Evolutionary conservation across 2,888 invertebrate species (phyloP), one percentile per base, ranked within the genome.

Genomic region (Scaptomyza polygonia): DNA sequence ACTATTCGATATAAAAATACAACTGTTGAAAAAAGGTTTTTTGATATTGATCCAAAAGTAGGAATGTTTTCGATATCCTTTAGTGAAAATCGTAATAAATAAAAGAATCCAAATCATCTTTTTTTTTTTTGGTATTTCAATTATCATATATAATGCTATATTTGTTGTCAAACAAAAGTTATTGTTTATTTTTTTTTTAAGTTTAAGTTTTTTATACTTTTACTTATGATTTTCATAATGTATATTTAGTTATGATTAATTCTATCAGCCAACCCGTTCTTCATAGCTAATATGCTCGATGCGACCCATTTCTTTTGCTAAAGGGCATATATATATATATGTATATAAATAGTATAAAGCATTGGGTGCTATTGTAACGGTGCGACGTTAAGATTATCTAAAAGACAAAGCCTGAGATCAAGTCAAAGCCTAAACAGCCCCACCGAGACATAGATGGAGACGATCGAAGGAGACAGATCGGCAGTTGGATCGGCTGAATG

Each of bases 361-460:
- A 44, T 69, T 87, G 86, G 88, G 86, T 83, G 80, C 73, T 61
- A 79, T 78, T 75, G 75, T 86, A 84, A 83, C 88, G 80, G 83
- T 79, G 77, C 72, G 56, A 49, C 67, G 53, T 42, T 30, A 45
- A 66, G 87, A 87, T 82, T 78, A 87, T 76, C 85, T 65, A 84
- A 70, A 66, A 77, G 72, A 64, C 51, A 52, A 39, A 56, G 75
- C 57, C 65, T 47, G 51, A 56, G 74, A 67, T 34, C 52, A 5
- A n/a, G 9, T 48, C 32, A 53, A 48, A 80, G 52, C 54, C 61
- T 72, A 66, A 78, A 59, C 52, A 67, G 77, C 48, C 44, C 49
- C 49, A 64, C 45, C 51, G 53, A 67, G 30, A 32, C 3, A n/a
- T 36, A 48, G 61, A 43, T 42, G 53, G 42, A 42, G 43, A 48